Base-by-base conservation (phyloP, 2,888 invertebrate genomes). In the Thereva unica region DNA sequence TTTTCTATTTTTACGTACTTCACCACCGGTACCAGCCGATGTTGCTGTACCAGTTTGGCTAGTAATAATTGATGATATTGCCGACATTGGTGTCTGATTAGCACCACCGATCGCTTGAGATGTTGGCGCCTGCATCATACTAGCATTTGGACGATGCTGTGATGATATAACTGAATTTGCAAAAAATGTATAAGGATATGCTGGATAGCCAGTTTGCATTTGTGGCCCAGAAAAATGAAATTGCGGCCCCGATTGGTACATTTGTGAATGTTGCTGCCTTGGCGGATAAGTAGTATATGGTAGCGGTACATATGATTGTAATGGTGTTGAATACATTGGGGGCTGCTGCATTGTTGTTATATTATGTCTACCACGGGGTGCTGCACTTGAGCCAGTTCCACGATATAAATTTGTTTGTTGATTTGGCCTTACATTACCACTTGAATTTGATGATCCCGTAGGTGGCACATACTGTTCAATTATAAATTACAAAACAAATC, bases 341-440 rank as follows among this genome's bases (percentile, higher is more conserved):
- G 72, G 73, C 9, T 67, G 67, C 64, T 64, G 67, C 6, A 56
- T 42, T 42, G 45, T 35, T 5, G 70, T 4, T 61, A 70, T 9
- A 67, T 65, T 53, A 59, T 64, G 57, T 42, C 69, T 12, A 35
- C 72, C 74, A 10, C 76, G 72, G 34, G 76, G 68, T 23, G 75
- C 74, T 37, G 78, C 73, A 59, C 71, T 72, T 47, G 75, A 57
- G 10, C 74, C 70, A 45, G 77, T 74, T 47, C 75, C 77, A 54
- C 80, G 75, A 71, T 73, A 79, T 10, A 79, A 73, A 61, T 72
- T 73, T 6, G 69, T 72, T 45, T 72, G 73, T 69, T 76, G 78
- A 10, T 56, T 54, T 10, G 68, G 66, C 8, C 70, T 53, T 4
- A 66, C 67, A 54, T 45, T 42, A 49, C 69, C 75, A 61, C 76